Percentiles rank a stretch among this genome's conserved stretches.
phyloP scores from a whole-genome alignment of 1,140 invertebrate genomes.

The Leptinotarsa lineolata region DNA sequence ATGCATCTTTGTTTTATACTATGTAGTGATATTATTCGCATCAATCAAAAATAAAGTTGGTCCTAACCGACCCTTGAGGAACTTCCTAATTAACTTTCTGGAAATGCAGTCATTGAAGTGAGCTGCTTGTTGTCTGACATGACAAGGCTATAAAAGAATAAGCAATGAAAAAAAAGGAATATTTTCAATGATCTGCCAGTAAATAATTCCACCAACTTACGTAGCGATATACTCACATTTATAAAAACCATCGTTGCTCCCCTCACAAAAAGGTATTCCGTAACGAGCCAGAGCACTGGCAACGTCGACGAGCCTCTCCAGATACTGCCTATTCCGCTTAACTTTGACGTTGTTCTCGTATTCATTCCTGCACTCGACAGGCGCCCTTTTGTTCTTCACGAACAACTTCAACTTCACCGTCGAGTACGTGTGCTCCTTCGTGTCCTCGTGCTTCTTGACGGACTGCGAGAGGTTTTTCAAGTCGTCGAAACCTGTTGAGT shows the following conservation, averaged over 20 bases:
- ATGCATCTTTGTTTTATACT: too few relatives aligned
- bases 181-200: too few relatives aligned
- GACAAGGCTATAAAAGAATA: too few relatives aligned
- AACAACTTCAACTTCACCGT: slow-evolving; percentile 18
- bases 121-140: too few relatives aligned
- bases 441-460: slow-evolving; percentile 21
- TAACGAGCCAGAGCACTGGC: slow-evolving; percentile 5
- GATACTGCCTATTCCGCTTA: slow-evolving; percentile 18
- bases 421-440: slow-evolving; percentile 15
- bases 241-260: neutral
- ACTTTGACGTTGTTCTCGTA: neutral
- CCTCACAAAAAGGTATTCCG: slow-evolving; percentile 1
- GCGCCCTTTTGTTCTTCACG: neutral
- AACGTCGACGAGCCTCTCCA: slow-evolving; percentile 16
- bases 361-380: neutral
- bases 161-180: too few relatives aligned
- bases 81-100: too few relatives aligned
- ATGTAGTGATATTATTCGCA: too few relatives aligned
- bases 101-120: too few relatives aligned
- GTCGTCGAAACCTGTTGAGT: slow-evolving; percentile 37
- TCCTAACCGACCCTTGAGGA: too few relatives aligned
- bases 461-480: slow-evolving; percentile 20
- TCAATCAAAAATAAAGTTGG: too few relatives aligned
- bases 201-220: too few relatives aligned
- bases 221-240: neutral